Evolutionary conservation across 64 coral and sea anemone genomes (phyloP), one percentile per base, ranked within the genome.

Genomic region (Stylophora pistillata): DNA sequence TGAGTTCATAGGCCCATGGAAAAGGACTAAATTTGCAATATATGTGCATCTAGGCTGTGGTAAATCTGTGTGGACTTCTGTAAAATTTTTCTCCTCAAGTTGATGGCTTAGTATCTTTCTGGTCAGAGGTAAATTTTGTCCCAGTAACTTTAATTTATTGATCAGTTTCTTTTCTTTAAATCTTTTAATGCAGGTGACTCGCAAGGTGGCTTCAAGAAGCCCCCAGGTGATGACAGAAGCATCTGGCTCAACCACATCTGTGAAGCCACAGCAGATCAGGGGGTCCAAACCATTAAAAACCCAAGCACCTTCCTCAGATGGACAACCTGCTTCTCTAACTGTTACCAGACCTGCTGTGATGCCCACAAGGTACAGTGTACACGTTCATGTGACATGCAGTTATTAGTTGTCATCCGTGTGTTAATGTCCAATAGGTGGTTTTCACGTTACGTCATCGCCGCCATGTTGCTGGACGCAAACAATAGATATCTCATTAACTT

Each of bases 121-220:
- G 37, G 37, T 47, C 64, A 47, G 0, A 17, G 3, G 23, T 53
- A 16, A 30, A 10, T 29, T 58, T 47, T 33, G 66, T 47, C 14
- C 54, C 28, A 13, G 1, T 9, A 9, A 64, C 61, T 64, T 18
- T 23, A 21, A 21, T 9, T 17, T 23, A 21, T 64, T 9, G 23
- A 4, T 6, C 61, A 64, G 17, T 18, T 75, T 23, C 11, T 21
- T 10, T 30, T 0, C 29, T 86, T 6, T 15, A 2, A 23, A 15
- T 78, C 1, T 54, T 76, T 18, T 86, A 41, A 30, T 13, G 31
- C 92, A 94, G 88, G 73, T 93, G 2, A 88, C 79, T 29, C 80
- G 80, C 0, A 70, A 84, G 13, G 61, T 84, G 17, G 80, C 60
- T n/a, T 70, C 80, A 15, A 68, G 53, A n/a, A 84, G 63, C 53